Evolutionary conservation across 2,797 vertebrate species (phyloP).

Genomic region (Hafferia zeledoni): DNA sequence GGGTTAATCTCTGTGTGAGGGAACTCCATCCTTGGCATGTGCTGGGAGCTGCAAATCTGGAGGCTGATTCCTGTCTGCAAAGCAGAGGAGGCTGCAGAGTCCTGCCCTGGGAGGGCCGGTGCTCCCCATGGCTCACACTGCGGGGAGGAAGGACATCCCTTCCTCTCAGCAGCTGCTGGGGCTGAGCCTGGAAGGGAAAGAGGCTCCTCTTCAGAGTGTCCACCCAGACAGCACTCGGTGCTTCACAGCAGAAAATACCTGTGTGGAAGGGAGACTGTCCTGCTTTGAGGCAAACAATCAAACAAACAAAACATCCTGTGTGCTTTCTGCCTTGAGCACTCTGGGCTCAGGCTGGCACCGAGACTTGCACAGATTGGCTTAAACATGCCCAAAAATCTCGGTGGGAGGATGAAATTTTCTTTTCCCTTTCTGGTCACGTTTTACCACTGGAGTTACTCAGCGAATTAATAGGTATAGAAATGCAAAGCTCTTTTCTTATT

Average conservation of each 20-base stretch:
- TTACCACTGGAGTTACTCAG: slow-evolving; percentile 77
- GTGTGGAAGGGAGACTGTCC: background rate
- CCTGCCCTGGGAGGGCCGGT: background rate
- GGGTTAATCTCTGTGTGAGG: slow-evolving; percentile 1
- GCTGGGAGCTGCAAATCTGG: slow-evolving; percentile 13
- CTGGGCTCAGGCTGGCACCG: background rate
- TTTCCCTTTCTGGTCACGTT: slow-evolving; percentile 78
- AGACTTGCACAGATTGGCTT: background rate
- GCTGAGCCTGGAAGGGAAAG: background rate
- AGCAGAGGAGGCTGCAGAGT: background rate
- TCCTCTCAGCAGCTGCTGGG: background rate
- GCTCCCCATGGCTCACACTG: background rate
- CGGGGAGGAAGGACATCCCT: background rate
- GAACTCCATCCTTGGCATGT: background rate
- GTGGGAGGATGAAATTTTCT: slow-evolving; percentile 62
- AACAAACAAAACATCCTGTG: fast-evolving
- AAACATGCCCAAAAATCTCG: slow-evolving; percentile 27
- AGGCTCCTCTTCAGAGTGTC: background rate
- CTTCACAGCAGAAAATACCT: background rate
- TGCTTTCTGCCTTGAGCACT: background rate
- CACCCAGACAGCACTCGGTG: background rate
- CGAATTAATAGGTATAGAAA: slow-evolving; percentile 84
- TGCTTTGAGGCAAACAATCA: background rate
- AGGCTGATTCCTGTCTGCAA: background rate
- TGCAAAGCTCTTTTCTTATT: slow-evolving; percentile 83